These are phyloP conservation scores for Unio pictorum DNA, from an alignment of 2,888 invertebrate genomes.

Conservation along the genomic window DNA sequence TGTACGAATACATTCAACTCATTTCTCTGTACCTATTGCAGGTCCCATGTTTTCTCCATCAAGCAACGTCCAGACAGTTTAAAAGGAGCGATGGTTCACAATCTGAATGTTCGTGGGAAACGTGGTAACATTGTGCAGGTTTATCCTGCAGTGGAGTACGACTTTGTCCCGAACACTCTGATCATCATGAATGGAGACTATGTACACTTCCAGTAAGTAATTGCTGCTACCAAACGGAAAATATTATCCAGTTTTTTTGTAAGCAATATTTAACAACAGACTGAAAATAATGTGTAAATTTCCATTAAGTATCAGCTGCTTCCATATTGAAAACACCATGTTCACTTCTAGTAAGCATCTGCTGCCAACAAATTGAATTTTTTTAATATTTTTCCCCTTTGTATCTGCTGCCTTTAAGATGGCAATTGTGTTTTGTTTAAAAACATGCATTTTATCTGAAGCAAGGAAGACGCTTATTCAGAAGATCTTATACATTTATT, in stretches of 20 bases:
- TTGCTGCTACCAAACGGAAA: too few species aligned
- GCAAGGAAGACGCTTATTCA: neutral
- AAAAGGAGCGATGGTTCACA: constrained; percentile 55
- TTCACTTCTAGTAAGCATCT: too few species aligned
- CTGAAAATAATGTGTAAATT: too few species aligned
- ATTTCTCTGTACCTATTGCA: constrained; percentile 23
- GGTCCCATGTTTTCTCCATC: constrained; percentile 67
- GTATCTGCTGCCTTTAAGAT: too few species aligned
- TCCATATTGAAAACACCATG: too few species aligned
- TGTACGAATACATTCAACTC: neutral
- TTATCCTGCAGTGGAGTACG: constrained; percentile 70
- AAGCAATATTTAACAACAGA: too few species aligned
- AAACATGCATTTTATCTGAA: too few species aligned
- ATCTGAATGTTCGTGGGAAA: constrained; percentile 71
- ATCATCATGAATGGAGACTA: constrained; percentile 55
- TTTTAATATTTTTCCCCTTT: too few species aligned
- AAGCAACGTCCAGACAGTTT: constrained; percentile 47
- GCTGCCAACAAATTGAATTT: too few species aligned
- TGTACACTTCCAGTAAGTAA: constrained; percentile 69
- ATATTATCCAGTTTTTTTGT: too few species aligned
- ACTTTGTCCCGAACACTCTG: constrained; percentile 69
- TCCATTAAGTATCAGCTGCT: too few species aligned
- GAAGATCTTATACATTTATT: constrained; percentile 1
- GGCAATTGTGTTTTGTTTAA: too few species aligned
- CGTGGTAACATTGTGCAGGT: constrained; percentile 72